These are phyloP conservation scores for Leucophora obtusa DNA, from an alignment of 2,888 invertebrate species.

Conservation along the genomic window DNA sequence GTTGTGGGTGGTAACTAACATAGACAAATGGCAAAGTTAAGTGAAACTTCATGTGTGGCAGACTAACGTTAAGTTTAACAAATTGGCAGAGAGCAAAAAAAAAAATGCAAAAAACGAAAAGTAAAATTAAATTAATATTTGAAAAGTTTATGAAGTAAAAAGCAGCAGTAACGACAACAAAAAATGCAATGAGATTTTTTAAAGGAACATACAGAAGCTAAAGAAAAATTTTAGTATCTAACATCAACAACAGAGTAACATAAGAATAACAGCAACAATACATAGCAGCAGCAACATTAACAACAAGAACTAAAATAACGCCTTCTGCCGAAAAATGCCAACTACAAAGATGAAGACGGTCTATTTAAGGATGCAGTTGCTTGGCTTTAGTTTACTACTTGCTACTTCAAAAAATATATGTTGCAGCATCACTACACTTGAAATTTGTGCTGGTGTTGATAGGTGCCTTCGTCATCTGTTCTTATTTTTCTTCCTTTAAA, in stretches of 20 bases:
- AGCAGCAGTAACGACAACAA: constrained; percentile 8
- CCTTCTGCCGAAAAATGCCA: constrained; percentile 52
- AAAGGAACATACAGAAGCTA: constrained; percentile 48
- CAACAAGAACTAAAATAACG: constrained; percentile 33
- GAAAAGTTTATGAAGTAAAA: constrained; percentile 50
- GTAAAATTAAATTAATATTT: constrained; percentile 55
- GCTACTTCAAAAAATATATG: constrained; percentile 29
- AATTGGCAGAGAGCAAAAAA: constrained; percentile 38
- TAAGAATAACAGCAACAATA: constrained; percentile 18
- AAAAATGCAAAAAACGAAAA: constrained; percentile 6
- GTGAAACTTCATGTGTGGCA: constrained; percentile 60
- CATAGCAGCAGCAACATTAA: neutral
- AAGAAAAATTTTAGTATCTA: constrained; percentile 35
- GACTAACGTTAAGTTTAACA: constrained; percentile 54
- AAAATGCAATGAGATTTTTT: constrained; percentile 13
- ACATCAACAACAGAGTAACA: constrained; percentile 17
- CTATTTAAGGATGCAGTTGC: constrained; percentile 52
- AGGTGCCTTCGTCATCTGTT: constrained; percentile 44
- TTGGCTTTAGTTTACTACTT: constrained; percentile 30
- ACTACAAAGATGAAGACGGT: constrained; percentile 46
- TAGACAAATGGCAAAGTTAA: constrained; percentile 56
- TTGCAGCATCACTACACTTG: constrained; percentile 13
- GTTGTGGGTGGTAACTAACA: constrained; percentile 53
- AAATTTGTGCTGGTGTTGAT: constrained; percentile 45
- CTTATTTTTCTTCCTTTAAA: constrained; percentile 20